Evolutionary conservation across 2,888 invertebrate genomes (phyloP).

Genomic region (Anagyrus pseudococci): DNA sequence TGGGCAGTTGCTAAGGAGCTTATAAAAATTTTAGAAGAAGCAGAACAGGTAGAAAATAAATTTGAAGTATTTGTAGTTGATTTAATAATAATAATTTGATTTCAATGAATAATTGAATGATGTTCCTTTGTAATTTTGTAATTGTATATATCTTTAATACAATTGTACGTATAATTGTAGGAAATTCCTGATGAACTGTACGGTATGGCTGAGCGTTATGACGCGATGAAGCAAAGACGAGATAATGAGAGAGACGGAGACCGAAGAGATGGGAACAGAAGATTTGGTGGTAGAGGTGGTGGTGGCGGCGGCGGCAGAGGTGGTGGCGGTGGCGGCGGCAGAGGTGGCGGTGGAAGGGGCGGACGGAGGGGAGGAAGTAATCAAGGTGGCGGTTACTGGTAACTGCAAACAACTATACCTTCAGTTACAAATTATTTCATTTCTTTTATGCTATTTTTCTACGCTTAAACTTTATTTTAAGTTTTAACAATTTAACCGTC

Average conservation of each 20-base stretch:
- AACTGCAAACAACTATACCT: not conserved
- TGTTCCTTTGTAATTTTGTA: not conserved
- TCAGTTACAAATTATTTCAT: too few species aligned
- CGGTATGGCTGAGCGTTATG: slow-evolving; percentile 78
- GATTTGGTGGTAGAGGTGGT: slow-evolving; percentile 56
- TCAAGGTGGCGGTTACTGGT: slow-evolving; percentile 42
- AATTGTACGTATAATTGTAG: slow-evolving; percentile 56
- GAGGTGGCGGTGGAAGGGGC: slow-evolving; percentile 46
- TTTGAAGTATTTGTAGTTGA: not conserved
- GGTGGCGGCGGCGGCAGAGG: slow-evolving; percentile 56
- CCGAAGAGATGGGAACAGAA: slow-evolving; percentile 50
- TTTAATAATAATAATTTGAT: slow-evolving; percentile 4
- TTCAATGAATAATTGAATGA: not conserved
- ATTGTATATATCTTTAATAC: not conserved
- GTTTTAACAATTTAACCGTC: not conserved
- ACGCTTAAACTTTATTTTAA: too few species aligned
- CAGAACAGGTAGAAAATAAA: slow-evolving; percentile 67
- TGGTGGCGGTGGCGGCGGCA: slow-evolving; percentile 52
- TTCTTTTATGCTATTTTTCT: too few species aligned
- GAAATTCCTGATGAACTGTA: slow-evolving; percentile 78
- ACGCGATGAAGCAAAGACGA: slow-evolving; percentile 71
- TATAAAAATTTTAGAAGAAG: slow-evolving; percentile 86
- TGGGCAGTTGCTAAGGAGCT: slow-evolving; percentile 84
- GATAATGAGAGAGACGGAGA: slow-evolving; percentile 65
- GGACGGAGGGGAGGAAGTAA: slow-evolving; percentile 52